phyloP scores from a whole-genome alignment of 2,113 vertebrate genomes.

The Coptodon bakossiorum region DNA sequence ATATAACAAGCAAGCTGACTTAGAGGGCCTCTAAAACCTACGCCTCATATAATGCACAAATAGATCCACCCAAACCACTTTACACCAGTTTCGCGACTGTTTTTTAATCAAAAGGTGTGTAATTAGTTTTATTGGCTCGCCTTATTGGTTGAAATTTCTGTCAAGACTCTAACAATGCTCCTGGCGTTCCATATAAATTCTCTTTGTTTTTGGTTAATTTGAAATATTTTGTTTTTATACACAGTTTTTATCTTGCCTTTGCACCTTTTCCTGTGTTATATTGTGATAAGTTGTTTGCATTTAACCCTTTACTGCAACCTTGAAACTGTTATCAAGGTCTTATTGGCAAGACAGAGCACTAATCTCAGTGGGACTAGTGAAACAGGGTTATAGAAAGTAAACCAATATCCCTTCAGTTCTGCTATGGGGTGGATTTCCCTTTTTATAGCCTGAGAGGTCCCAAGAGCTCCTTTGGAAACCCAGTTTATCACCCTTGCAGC shows the following conservation, averaged over 20 bases:
- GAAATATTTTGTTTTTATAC: background rate
- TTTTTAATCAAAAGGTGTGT: background rate
- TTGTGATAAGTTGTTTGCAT: background rate
- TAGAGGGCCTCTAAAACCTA: rapidly evolving
- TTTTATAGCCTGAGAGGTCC: background rate
- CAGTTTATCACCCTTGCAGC: background rate
- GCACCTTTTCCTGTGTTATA: background rate
- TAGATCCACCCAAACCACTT: background rate
- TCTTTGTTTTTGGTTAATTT: background rate
- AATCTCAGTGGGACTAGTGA: background rate
- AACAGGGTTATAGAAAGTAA: background rate
- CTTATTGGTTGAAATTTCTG: background rate
- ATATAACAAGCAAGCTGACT: background rate
- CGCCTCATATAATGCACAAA: background rate
- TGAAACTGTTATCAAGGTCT: background rate
- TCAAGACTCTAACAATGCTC: background rate
- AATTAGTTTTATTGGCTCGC: background rate
- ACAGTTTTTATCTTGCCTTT: background rate
- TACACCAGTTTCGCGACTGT: rapidly evolving
- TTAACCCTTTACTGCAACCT: background rate
- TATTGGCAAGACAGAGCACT: background rate
- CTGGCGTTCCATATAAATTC: background rate
- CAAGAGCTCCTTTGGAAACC: background rate
- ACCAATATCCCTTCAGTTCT: background rate
- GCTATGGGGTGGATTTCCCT: background rate